Evolutionary conservation across 2,797 vertebrate species (phyloP).

Genomic region (Pipistrellus pygmaeus): DNA sequence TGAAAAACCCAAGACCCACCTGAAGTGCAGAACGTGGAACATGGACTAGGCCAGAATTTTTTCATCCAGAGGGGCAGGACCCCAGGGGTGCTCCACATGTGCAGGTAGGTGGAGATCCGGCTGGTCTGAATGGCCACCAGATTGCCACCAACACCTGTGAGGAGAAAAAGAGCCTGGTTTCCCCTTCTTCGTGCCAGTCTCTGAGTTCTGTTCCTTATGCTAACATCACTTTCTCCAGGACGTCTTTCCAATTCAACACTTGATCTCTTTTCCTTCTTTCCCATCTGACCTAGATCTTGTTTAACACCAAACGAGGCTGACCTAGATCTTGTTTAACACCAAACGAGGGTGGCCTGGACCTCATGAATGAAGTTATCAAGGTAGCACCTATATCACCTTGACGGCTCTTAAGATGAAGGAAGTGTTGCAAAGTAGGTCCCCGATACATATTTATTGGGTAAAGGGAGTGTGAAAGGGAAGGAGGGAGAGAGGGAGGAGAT

Average conservation of each 20-base stretch:
- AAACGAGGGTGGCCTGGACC: neutral
- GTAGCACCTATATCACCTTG: neutral
- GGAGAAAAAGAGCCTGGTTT: neutral
- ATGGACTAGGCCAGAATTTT: constrained; percentile 95
- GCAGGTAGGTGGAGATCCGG: constrained; percentile 96
- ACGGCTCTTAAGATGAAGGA: neutral
- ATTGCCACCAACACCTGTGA: constrained; percentile 96
- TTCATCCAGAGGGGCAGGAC: constrained; percentile 95
- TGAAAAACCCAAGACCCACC: constrained; percentile 88
- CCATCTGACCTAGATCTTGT: neutral
- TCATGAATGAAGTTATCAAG: neutral
- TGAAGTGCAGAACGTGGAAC: constrained; percentile 93
- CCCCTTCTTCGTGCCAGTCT: neutral
- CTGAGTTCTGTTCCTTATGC: neutral
- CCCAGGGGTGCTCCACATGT: constrained; percentile 95
- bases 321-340: neutral
- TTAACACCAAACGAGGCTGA: too few relatives aligned
- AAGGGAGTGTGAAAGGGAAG: neutral
- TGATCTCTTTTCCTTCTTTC: neutral
- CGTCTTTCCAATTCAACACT: neutral
- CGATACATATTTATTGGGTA: neutral
- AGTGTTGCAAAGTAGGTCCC: neutral
- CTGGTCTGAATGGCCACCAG: constrained; percentile 98
- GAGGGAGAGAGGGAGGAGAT: neutral
- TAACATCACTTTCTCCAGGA: neutral